Evolutionary conservation across 2,888 invertebrate species (phyloP).

Genomic region (Cantharis lateralis): DNA sequence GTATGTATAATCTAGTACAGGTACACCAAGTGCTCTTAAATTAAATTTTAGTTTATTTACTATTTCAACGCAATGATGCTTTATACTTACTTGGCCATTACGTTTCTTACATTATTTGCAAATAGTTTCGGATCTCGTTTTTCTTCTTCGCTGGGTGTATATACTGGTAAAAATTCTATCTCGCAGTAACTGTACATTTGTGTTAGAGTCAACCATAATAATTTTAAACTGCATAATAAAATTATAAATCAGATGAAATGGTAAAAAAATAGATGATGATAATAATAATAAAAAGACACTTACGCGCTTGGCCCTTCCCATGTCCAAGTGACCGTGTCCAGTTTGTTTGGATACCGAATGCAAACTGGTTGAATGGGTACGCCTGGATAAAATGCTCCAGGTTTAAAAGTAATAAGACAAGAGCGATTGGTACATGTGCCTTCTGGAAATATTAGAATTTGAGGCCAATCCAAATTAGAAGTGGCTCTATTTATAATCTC

Average conservation of each 20-base stretch:
- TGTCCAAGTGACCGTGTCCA: slow-evolving; percentile 90
- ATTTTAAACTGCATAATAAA: slow-evolving; percentile 66
- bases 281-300: slow-evolving; percentile 56
- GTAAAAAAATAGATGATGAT: neutral
- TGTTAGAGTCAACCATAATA: slow-evolving; percentile 87
- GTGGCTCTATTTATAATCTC: slow-evolving; percentile 85
- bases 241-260: neutral
- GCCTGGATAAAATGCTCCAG: slow-evolving; percentile 93
- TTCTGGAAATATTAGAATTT: slow-evolving; percentile 93
- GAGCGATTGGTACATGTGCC: slow-evolving; percentile 95
- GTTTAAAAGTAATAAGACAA: slow-evolving; percentile 87
- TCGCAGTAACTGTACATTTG: slow-evolving; percentile 87
- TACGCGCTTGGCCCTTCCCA: slow-evolving; percentile 95
- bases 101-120: slow-evolving; percentile 85
- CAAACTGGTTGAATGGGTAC: slow-evolving; percentile 95
- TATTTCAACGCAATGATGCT: slow-evolving; percentile 13
- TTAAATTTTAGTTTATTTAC: slow-evolving; percentile 4
- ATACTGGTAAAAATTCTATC: slow-evolving; percentile 91
- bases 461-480: slow-evolving; percentile 87
- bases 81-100: slow-evolving; percentile 82
- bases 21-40: slow-evolving; percentile 78
- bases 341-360: slow-evolving; percentile 86
- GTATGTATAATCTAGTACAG: slow-evolving; percentile 89
- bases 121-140: slow-evolving; percentile 84
- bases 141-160: slow-evolving; percentile 85